Conservation (phyloP, 2,888 invertebrate genomes). For the Crocallis elinguaria region DNA sequence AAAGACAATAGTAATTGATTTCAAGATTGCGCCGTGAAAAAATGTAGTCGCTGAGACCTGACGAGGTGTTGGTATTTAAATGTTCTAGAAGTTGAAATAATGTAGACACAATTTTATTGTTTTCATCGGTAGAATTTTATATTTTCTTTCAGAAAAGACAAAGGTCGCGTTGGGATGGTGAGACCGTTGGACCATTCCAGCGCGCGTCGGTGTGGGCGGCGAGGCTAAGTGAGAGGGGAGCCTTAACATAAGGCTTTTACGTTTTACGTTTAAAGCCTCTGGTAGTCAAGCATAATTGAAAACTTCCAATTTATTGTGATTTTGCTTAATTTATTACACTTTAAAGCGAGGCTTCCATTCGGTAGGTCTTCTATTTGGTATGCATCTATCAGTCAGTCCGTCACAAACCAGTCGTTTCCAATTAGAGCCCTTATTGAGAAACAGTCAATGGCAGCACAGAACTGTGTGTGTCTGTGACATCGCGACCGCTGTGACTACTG, state of each 20-base stretch:
- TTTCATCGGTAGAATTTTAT: not conserved
- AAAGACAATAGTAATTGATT: too few relatives aligned
- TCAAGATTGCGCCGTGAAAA: not conserved
- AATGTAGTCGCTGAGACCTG: not conserved
- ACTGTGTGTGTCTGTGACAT: too few relatives aligned
- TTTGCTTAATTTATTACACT: not conserved
- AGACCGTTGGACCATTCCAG: too few relatives aligned
- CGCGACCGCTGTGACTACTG: too few relatives aligned
- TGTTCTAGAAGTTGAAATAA: not conserved
- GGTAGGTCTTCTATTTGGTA: not conserved
- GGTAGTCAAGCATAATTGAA: not conserved
- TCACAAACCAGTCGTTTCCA: too few relatives aligned
- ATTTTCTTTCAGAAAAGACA: not conserved
- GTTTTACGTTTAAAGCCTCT: conserved; percentile 1
- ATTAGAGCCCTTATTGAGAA: too few relatives aligned
- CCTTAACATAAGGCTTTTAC: not conserved
- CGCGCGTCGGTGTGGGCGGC: not conserved
- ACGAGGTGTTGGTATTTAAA: not conserved
- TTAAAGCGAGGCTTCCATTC: not conserved
- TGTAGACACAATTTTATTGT: not conserved
- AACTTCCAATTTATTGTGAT: conserved; percentile 1
- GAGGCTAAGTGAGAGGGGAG: not conserved
- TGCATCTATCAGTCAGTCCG: too few relatives aligned
- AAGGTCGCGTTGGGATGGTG: not conserved
- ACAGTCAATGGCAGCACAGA: too few relatives aligned